phyloP scores from a whole-genome alignment of 1,140 invertebrate genomes.

The Tetramorium alpestre region DNA sequence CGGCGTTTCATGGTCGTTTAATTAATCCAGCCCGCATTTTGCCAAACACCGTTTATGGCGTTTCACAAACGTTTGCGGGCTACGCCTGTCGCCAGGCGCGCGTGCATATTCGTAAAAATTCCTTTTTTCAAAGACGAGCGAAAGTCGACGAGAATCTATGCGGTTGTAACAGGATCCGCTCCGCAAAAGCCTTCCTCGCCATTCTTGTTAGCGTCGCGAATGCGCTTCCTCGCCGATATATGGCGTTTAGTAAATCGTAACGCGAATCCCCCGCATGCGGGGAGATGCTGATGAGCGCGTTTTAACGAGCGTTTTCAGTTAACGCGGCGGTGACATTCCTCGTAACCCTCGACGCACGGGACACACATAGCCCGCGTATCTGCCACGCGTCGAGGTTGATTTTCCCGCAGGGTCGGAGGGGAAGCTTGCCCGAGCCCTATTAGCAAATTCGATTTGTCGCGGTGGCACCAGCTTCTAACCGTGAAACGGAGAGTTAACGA shows the following conservation, averaged over 20 bases:
- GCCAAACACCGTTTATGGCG: not conserved
- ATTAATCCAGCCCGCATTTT: constrained; percentile 12
- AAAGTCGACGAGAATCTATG: not conserved
- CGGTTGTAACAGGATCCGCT: too few species aligned
- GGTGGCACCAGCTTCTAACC: constrained; percentile 46
- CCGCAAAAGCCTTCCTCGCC: not conserved
- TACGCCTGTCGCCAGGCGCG: not conserved
- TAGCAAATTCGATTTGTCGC: constrained; percentile 70
- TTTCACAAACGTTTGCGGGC: not conserved
- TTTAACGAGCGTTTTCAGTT: constrained; percentile 54
- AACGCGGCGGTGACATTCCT: constrained; percentile 34
- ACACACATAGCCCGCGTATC: not conserved
- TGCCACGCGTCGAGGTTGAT: constrained; percentile 48
- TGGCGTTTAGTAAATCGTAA: constrained; percentile 24
- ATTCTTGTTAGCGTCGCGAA: constrained; percentile 31
- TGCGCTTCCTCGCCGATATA: not conserved
- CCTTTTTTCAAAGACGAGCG: not conserved
- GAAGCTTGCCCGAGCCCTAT: constrained; percentile 42
- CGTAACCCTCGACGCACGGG: constrained; percentile 16
- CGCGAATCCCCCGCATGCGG: not conserved
- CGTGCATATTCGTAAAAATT: not conserved
- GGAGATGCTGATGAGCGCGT: constrained; percentile 21
- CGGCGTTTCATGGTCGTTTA: constrained; percentile 31
- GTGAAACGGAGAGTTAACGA: constrained; percentile 43
- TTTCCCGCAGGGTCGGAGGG: not conserved